Conservation (phyloP, 1,140 invertebrate species). For the Dufourea novaeangliae region DNA sequence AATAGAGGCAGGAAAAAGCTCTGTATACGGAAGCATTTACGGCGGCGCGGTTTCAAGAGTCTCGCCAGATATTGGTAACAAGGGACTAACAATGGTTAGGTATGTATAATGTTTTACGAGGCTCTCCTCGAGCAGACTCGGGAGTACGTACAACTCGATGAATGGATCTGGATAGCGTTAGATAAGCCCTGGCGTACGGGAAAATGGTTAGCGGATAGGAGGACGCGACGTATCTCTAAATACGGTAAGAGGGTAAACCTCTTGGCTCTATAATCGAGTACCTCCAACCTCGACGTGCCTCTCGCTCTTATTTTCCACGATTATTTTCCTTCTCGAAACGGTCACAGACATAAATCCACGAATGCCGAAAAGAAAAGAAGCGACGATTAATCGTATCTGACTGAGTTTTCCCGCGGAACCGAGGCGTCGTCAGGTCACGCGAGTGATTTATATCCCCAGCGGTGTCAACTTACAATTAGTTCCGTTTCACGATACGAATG, state of each 20-base stretch:
- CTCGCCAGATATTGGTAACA: conserved; percentile 48
- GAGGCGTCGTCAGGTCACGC: not conserved
- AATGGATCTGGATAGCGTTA: conserved; percentile 26
- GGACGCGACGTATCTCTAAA: conserved; percentile 17
- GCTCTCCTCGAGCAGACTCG: not conserved
- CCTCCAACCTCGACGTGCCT: not conserved
- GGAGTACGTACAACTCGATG: conserved; percentile 8
- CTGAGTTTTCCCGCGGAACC: not conserved
- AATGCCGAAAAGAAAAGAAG: not conserved
- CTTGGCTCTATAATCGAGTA: not conserved
- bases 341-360: no score
- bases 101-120: conserved; percentile 57
- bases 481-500: conserved; percentile 4
- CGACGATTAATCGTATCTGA: conserved; percentile 5
- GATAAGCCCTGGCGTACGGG: conserved; percentile 36
- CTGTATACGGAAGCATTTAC: not conserved
- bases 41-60: conserved; percentile 12
- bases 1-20: not conserved
- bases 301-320: not conserved
- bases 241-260: conserved; percentile 14
- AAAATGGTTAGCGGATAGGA: conserved; percentile 14
- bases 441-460: conserved; percentile 19
- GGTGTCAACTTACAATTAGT: conserved; percentile 8
- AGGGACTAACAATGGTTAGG: conserved; percentile 26
- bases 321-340: no score